Conservation (phyloP, 2,797 vertebrate genomes). For the Protonibea diacanthus region DNA sequence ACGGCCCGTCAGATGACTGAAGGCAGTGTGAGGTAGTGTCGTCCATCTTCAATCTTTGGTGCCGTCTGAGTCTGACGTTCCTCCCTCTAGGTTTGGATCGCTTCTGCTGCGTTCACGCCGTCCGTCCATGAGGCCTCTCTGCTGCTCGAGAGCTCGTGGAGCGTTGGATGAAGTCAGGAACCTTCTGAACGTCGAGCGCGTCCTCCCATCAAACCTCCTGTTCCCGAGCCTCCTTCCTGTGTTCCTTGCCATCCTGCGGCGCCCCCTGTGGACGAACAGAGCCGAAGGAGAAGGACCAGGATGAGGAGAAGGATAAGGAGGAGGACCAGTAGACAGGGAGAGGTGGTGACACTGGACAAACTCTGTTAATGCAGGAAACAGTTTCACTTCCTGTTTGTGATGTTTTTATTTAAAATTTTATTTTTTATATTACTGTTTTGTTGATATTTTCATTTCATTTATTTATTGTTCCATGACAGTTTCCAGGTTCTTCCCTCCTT, state of each 20-base stretch:
- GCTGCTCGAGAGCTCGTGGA: background rate
- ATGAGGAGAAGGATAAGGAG: no score
- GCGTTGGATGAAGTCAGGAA: background rate
- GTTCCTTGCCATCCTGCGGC: background rate
- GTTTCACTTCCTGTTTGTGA: background rate
- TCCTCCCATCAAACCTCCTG: background rate
- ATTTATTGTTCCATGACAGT: no score
- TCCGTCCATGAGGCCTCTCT: background rate
- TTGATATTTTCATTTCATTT: no score
- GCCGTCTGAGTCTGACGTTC: background rate
- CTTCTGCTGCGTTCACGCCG: background rate
- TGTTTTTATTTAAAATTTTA: background rate
- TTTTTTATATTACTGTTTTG: background rate
- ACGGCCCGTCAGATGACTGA: background rate
- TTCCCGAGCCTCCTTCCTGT: background rate
- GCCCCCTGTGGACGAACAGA: background rate
- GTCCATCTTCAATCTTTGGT: no score
- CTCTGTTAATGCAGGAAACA: background rate
- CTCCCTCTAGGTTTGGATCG: no score
- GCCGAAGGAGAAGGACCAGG: background rate
- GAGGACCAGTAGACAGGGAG: no score
- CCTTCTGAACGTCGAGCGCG: background rate
- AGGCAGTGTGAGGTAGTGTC: background rate
- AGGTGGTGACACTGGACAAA: constrained; percentile 17
- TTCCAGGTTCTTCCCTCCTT: background rate